Base-by-base conservation (phyloP, 2,797 vertebrate species). In the Vipera latastei region DNA sequence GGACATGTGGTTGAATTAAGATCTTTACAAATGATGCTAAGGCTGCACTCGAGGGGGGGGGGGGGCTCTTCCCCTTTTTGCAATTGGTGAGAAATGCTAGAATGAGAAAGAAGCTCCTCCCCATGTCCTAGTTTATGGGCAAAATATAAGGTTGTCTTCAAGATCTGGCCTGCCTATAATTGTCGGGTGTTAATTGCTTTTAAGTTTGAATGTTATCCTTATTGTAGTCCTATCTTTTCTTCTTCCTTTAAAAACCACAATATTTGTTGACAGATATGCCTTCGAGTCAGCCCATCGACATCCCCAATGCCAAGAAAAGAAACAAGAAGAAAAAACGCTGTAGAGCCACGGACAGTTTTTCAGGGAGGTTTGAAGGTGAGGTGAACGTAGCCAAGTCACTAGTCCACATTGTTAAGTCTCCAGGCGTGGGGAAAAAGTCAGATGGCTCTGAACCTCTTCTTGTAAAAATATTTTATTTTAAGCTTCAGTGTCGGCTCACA, bases 251-350 rank as follows among this genome's bases (percentile, higher is more conserved):
- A 12, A 20, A 28, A 55, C 32, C 4, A 4, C 4, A 25, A n/a
- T 20, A 22, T 38, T 89, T 60, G 55, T 55, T 20, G 4, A 3
- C 95, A 99, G 99, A 99, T 94, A 99, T 99, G 97, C 98, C 98
- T 93, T 98, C 98, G 6, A 99, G 99, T 95, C 98, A 98, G 95
- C 99, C 99, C 95, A 99, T 99, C 0, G 99, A 99, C 96, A 99
- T 99, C 97, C 99, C 99, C 0, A 98, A 99, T 0, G 98, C 99
- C 95, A 99, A 99, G 97, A 99, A 99, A 97, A 98, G 99, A 96
- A 98, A 98, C 98, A 99, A 99, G 97, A 99, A 99, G 98, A 99
- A 99, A 97, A 99, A 99, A 97, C 98, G 99, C 91, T 99, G 99
- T 97, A 96, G 99, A 90, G 99, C 99, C 94, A 99, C 99, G 0